These are phyloP conservation scores for Poecilia picta DNA, from an alignment of 2,797 vertebrate species.

Conservation along the genomic window DNA sequence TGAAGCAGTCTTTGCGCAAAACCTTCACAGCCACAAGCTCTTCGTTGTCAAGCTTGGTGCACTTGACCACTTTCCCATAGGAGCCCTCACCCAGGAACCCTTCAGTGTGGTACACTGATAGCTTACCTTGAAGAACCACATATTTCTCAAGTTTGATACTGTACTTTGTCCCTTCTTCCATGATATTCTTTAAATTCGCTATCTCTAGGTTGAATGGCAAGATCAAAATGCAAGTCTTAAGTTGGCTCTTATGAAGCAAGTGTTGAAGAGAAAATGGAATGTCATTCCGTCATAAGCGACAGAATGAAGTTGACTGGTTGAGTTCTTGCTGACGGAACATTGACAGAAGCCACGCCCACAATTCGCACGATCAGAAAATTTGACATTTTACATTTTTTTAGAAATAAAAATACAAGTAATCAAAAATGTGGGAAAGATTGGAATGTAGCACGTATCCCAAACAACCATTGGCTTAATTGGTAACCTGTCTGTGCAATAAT, in stretches of 20 bases:
- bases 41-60: not conserved
- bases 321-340: not conserved
- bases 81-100: slow-evolving; percentile 1
- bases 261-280: not conserved
- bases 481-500: not conserved
- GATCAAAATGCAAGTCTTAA: not conserved
- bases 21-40: not conserved
- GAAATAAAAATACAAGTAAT: not conserved
- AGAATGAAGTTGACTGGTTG: not conserved
- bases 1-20: not conserved
- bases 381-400: too few species aligned
- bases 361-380: not conserved
- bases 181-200: not conserved
- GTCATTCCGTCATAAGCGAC: not conserved
- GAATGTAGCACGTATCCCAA: not conserved
- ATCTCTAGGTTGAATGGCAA: not conserved
- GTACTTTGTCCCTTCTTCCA: not conserved
- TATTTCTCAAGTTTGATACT: not conserved
- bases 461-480: not conserved
- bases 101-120: not conserved
- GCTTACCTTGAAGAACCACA: not conserved
- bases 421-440: not conserved
- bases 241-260: not conserved
- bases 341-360: not conserved
- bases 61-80: not conserved